Evolutionary conservation across 2,888 invertebrate genomes (phyloP), one percentile per base, ranked within the genome.

Genomic region (Coenonympha arcania): DNA sequence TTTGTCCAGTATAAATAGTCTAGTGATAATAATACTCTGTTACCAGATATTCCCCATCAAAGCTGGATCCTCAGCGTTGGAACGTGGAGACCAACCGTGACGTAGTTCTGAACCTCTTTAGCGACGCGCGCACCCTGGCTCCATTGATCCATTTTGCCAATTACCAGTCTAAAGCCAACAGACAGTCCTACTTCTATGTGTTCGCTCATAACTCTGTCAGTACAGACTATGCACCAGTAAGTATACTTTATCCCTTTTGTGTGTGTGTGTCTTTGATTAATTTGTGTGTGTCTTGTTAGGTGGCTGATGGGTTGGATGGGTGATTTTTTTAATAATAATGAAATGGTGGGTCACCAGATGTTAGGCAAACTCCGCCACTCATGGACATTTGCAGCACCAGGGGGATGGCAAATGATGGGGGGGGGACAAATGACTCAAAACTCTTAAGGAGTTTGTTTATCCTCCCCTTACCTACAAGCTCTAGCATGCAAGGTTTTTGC

Each of bases 101-200:
- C 73, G 89, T 92, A 44, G 90, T 97, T 4, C 87, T 98, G 57
- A 94, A 95, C 70, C 90, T 96, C 52, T 88, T 98, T 54, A 95
- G 96, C 46, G 97, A 98, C 78, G 95, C 95, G 5, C 89, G 94
- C 50, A 93, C 94, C 15, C 90, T 94, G 16, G 93, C 95, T 1
- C 97, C 96, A 0, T 80, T 94, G 59, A 86, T 95, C 55, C 89
- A 90, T 76, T 91, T 92, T 54, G 93, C 92, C 13, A 88, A 91
- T 73, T 91, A 92, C 71, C 94, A 95, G 66, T 90, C 93, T 3
- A 89, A 88, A 59, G 88, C 91, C 19, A 93, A 94, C 78, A 87
- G 90, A 1, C 91, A 91, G 67, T 93, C 93, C 47, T 95, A 93
- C 75, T 94, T 96, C 88, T 96, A 95, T 69, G 93, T 95, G 19